These are phyloP conservation scores for Anneissia japonica DNA, from an alignment of 35 echinoderm and acorn worm species.

Conservation along the genomic window DNA sequence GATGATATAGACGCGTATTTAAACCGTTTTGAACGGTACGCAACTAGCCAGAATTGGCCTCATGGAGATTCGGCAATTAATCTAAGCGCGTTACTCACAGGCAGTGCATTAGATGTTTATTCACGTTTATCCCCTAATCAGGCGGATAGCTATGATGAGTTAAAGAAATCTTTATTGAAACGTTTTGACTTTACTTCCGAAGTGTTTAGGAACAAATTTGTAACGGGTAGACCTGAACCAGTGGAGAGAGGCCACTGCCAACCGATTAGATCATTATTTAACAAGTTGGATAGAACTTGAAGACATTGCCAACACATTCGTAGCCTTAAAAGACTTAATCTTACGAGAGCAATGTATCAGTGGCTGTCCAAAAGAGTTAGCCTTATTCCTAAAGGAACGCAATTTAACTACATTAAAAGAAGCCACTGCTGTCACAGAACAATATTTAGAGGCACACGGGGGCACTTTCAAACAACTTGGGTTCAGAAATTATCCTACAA, in stretches of 20 bases:
- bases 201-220: slow-evolving; percentile 44
- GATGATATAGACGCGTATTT: slow-evolving; percentile 81
- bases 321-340: slow-evolving; percentile 26
- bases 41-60: slow-evolving; percentile 33
- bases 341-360: slow-evolving; percentile 31
- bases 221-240: slow-evolving; percentile 17
- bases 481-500: background rate
- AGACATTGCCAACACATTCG: slow-evolving; percentile 5
- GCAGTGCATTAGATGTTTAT: slow-evolving; percentile 54
- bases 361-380: slow-evolving; percentile 1
- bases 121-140: slow-evolving; percentile 36
- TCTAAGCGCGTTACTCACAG: slow-evolving; percentile 44
- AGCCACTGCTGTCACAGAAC: slow-evolving; percentile 11
- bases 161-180: slow-evolving; percentile 42
- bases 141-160: slow-evolving; percentile 32
- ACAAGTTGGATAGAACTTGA: slow-evolving; percentile 26
- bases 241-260: slow-evolving; percentile 10
- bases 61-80: slow-evolving; percentile 33
- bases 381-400: slow-evolving; percentile 35
- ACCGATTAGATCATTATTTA: slow-evolving; percentile 7
- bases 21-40: slow-evolving; percentile 58
- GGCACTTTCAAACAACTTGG: background rate
- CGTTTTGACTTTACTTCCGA: slow-evolving; percentile 42
- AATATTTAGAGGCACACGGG: background rate
- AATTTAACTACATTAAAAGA: background rate